A percentile compares a stretch with the other conserved stretches of the same genome.
phyloP scores from a whole-genome alignment of 2,888 invertebrate species.

The Cyclophora punctaria region DNA sequence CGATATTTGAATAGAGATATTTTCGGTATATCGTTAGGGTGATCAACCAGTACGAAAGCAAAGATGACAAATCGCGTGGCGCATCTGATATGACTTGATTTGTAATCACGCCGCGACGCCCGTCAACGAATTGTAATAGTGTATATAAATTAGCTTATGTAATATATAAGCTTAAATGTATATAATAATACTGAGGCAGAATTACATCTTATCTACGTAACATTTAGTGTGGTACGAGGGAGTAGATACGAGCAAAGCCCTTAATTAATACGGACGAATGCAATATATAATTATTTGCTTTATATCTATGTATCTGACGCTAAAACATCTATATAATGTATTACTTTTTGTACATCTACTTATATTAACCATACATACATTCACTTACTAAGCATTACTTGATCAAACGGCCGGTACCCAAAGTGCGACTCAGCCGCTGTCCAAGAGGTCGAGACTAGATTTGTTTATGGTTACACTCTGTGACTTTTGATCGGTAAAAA shows the following conservation, averaged over 20 bases:
- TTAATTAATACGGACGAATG: conserved; percentile 75
- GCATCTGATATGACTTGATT: conserved; percentile 71
- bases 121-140: conserved; percentile 69
- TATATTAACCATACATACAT: conserved; percentile 73
- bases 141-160: conserved; percentile 74
- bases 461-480: conserved; percentile 27
- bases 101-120: conserved; percentile 66
- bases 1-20: too few relatives aligned
- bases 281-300: conserved; percentile 75
- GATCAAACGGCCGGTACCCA: conserved; percentile 59
- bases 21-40: too few relatives aligned
- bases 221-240: conserved; percentile 72
- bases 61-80: conserved; percentile 44
- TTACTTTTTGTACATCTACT: conserved; percentile 76
- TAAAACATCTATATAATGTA: conserved; percentile 76
- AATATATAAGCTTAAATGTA: conserved; percentile 75
- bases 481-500: conserved; percentile 24
- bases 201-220: conserved; percentile 75
- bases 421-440: conserved; percentile 48
- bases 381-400: conserved; percentile 70
- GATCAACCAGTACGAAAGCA: conserved; percentile 25
- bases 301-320: conserved; percentile 75
- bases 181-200: conserved; percentile 76
- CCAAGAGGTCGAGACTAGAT: conserved; percentile 42
- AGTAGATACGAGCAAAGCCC: conserved; percentile 74